Conservation (phyloP, 2,113 vertebrate genomes). For the Oreochromis tanganicae region DNA sequence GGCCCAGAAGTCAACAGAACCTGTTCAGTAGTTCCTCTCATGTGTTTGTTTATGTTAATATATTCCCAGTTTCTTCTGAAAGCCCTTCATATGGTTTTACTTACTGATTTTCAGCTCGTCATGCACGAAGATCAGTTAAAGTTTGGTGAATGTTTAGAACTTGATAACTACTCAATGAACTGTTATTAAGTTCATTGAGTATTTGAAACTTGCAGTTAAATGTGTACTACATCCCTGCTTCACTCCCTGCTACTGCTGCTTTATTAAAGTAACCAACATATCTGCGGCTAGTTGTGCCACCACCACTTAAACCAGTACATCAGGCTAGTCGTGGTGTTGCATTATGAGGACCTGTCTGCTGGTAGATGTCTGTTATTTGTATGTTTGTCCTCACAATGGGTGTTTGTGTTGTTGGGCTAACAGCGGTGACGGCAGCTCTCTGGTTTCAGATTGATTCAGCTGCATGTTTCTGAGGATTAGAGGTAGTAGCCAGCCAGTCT, state of each 20-base stretch:
- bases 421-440: constrained; percentile 65
- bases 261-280: neutral
- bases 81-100: neutral
- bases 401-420: constrained; percentile 46
- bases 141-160: neutral
- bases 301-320: neutral
- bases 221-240: neutral
- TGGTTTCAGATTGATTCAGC: constrained; percentile 90
- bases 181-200: neutral
- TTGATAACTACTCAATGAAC: neutral
- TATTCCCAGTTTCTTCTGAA: neutral
- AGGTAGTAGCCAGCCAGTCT: constrained; percentile 91
- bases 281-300: neutral
- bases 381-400: constrained; percentile 24
- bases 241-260: neutral
- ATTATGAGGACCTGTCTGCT: neutral
- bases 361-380: constrained; percentile 23
- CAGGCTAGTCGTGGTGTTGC: neutral
- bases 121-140: neutral
- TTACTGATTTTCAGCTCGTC: neutral
- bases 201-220: neutral
- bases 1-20: neutral
- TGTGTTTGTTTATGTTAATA: neutral
- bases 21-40: neutral
- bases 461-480: constrained; percentile 92